Evolutionary conservation across 2,797 vertebrate genomes (phyloP), one percentile per base, ranked within the genome.

Genomic region (Typhlichthys subterraneus): DNA sequence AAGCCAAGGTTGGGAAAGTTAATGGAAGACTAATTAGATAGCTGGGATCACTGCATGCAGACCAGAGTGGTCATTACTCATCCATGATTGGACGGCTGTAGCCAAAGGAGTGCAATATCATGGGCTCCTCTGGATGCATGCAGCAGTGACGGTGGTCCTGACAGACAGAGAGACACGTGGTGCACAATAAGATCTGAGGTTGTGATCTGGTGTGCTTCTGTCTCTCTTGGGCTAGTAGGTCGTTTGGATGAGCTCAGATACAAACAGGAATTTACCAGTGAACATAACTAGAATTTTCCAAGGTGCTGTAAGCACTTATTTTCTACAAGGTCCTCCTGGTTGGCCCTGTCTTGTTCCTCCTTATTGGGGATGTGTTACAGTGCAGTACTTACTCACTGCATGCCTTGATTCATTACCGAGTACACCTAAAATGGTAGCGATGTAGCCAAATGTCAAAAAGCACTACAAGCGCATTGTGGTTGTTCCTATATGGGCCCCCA

Each of bases 21-120:
- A 90, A 90, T 91, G 86, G 87, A 90, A 87, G 88, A 88, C 86
- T 90, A 90, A 91, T 90, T 91, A 92, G 83, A 91, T 92, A 92
- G 87, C 89, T 90, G 88, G 83, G 89, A 89, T 89, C 90, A 77
- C 91, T 86, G 86, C 89, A 86, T 88, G 92, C 80, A 77, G 76
- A 76, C 78, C 81, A 83, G 83, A 77, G 71, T 68, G 72, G 82
- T 89, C 90, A 92, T 93, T 92, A 93, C 86, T 93, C 91, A 92
- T 90, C 75, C 68, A 73, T 89, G 89, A 93, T 91, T 92, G 90
- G 90, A 90, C 80, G 79, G 73, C 75, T 71, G 83, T 81, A 82
- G 86, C 87, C 83, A 87, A 84, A 77, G 81, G 77, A 67, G 72
- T 69, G 72, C 66, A 75, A 85, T 81, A 85, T 81, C 76, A 85